Base-by-base conservation (phyloP, 2,797 vertebrate species). In the Tiaroga cobitis region DNA sequence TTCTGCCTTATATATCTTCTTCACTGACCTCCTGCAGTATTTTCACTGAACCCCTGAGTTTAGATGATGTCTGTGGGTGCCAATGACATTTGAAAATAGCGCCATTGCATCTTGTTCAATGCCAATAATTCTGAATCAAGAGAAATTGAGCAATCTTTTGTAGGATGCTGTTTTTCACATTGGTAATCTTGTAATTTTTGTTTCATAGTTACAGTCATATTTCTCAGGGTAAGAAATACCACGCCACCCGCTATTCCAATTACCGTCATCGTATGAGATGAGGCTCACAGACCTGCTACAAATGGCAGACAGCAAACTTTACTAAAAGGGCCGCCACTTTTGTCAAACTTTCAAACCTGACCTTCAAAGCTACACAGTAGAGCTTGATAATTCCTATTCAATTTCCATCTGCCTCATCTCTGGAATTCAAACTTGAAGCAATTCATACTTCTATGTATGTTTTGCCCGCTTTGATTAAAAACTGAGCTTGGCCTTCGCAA, bases 321-420 rank as follows among this genome's bases (percentile, higher is more conserved):
- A 72, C 61, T 88, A 87, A 84, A 85, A 59, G 18, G 80, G 39
- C 51, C 1, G 16, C 49, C 51, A 78, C 16, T 79, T 84, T 43
- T 84, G 65, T 70, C 37, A 79, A 26, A 70, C n/a, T 84, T 84
- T 80, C 15, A 79, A 73, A 85, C 51, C 19, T 85, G 83, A 80
- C 75, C 76, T 85, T 79, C 82, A 84, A 77, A 84, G 82, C 82
- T 32, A 37, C 26, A 43, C 9, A n/a, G 37, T n/a, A 61, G 26
- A 85, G 83, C 54, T 54, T 46, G 54, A 72, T 51, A 85, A 61
- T 49, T 51, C 75, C 51, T 54, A 37, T 79, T 37, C 83, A 79
- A 80, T 85, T 85, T 72, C 65, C 43, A 74, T 74, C 59, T 67
- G 32, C 18, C 19, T 32, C 24, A 3, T 74, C 54, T 74, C 56